Evolutionary conservation across 2,113 vertebrate species (phyloP), one percentile per base, ranked within the genome.

Genomic region (Sakesphorus luctuosus): DNA sequence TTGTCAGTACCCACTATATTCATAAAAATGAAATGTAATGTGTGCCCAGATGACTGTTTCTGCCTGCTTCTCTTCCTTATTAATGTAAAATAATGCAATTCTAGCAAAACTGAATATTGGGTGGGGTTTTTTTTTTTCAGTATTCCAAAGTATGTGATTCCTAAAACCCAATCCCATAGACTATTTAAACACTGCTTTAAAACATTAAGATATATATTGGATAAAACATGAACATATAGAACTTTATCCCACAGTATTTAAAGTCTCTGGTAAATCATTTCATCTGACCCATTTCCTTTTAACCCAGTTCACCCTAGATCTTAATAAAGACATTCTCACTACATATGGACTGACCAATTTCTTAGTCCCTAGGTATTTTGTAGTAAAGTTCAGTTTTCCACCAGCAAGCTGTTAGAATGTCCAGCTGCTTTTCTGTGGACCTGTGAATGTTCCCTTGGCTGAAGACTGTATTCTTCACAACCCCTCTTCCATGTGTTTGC

Each of bases 311-410:
- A 92, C 47, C 26, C 36, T 84, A 87, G 59, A 58, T 90, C 49
- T 92, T 97, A 96, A 88, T 91, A 95, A 95, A 96, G 78, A 75
- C 85, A 91, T 62, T 80, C 18, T 88, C 67, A 80, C 46, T 75
- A 74, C 58, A 69, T 77, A 80, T 79, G 88, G 44, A 87, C 66
- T 59, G 66, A 74, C 53, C 94, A 96, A 26, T 73, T 95, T 95
- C 90, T 96, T 95, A 67, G 17, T 92, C 63, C 33, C 74, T 78
- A 71, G 58, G 10, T 61, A 61, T 40, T 87, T 81, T 89, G 35
- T 20, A 78, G 43, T 71, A 87, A 89, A 94, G 84, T 61, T 62
- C 43, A 47, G 17, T 65, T 89, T 83, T 86, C 11, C 8, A 86
- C 28, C 36, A 79, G 20, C 31, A 68, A 88, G 38, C 9, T 92